Evolutionary conservation across 1,140 invertebrate genomes (phyloP), one percentile per base, ranked within the genome.

Genomic region (Ceratina calcarata): DNA sequence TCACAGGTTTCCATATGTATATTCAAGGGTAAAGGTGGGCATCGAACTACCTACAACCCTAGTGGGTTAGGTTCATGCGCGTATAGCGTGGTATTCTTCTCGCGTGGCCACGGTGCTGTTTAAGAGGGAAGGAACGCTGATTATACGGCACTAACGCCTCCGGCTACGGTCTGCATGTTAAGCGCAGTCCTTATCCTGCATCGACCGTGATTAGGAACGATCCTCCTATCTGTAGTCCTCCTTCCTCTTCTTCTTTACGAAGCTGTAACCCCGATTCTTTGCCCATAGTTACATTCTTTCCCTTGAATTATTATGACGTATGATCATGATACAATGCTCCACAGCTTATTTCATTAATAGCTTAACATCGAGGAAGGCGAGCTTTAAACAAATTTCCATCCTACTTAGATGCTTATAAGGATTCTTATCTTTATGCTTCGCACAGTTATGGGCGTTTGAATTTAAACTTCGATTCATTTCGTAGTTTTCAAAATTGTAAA

Each of bases 141-240:
- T 91, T 91, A 90, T 84, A 91, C 83, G 81, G 62, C 84, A 78
- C 80, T 81, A 82, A 86, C 82, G 85, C 85, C 73, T 80, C 74
- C 74, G 78, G 85, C 80, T 81, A 87, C 77, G 75, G 75, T 27
- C 82, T 71, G 85, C 79, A 87, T 90, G 80, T 83, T 86, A 90
- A 88, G 78, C 81, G 37, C 37, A 45, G 81, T 81, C 81, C 77
- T 80, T 58, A 53, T 69, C 70, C 70, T 27, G 80, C 84, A 66
- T 57, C 83, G 53, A 57, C 62, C 76, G 57, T 84, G 83, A 90
- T 90, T 90, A 87, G 83, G 83, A 75, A 66, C 68, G 70, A 83
- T 85, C 66, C 64, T n/a, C 72, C 65, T 8, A 57, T 58, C 65
- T 8, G 27, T 58, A 72, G 70, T 61, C 71, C 64, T 72, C 68